A percentile compares a stretch with the other conserved stretches of the same genome.
Evolutionary conservation across 2,888 invertebrate species (phyloP).

Genomic region (Melieria crassipennis): DNA sequence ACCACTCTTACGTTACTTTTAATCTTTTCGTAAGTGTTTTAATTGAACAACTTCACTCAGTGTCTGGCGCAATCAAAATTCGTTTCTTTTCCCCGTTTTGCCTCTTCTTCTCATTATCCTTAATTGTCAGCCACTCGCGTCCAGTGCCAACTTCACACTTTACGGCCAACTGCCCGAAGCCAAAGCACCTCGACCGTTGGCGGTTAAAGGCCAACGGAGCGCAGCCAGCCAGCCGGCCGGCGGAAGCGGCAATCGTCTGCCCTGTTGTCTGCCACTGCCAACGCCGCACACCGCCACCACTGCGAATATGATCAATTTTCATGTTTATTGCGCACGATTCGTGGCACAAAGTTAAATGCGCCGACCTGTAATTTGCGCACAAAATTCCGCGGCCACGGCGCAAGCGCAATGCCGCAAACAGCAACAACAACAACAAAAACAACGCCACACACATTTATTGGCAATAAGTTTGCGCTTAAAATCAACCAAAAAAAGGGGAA

Average conservation of each 20-base stretch:
- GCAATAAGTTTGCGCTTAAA: background rate
- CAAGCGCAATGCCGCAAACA: conserved; percentile 34
- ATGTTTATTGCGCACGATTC: conserved; percentile 41
- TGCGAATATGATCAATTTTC: conserved; percentile 38
- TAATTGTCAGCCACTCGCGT: too few relatives aligned
- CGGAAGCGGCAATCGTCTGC: background rate
- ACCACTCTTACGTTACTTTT: too few relatives aligned
- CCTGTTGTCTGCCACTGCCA: conserved; percentile 1
- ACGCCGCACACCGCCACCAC: conserved; percentile 23
- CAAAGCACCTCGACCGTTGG: too few relatives aligned
- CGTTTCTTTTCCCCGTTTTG: background rate
- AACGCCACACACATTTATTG: conserved; percentile 22
- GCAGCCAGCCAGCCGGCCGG: background rate
- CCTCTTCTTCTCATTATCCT: background rate
- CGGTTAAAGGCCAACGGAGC: too few relatives aligned
- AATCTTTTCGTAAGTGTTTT: too few relatives aligned
- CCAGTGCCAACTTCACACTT: too few relatives aligned
- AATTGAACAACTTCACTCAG: too few relatives aligned
- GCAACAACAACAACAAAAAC: conserved; percentile 3
- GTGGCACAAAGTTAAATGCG: conserved; percentile 57
- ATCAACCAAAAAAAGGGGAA: too few relatives aligned
- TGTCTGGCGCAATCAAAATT: background rate
- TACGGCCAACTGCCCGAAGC: too few relatives aligned
- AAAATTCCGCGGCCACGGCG: conserved; percentile 57
- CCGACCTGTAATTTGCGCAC: conserved; percentile 60